phyloP scores from a whole-genome alignment of 2,797 vertebrate species.

The Hydrocynus forskahlii region DNA sequence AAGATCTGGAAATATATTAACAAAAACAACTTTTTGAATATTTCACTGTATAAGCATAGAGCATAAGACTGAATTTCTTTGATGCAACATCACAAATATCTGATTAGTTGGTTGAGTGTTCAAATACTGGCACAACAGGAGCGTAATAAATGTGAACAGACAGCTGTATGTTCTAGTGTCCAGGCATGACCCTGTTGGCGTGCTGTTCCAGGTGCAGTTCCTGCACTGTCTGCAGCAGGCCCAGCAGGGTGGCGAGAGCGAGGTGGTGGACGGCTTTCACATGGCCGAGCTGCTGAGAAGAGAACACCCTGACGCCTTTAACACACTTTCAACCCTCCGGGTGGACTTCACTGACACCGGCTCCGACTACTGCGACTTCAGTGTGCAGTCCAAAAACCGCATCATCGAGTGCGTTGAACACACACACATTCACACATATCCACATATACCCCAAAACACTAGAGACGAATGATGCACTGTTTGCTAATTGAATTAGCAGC shows the following conservation, averaged over 20 bases:
- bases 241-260: conserved; percentile 85
- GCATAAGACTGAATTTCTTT: neutral
- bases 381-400: conserved; percentile 88
- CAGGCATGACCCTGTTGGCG: neutral
- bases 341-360: conserved; percentile 91
- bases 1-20: no score
- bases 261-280: conserved; percentile 91
- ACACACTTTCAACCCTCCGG: conserved; percentile 80
- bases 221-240: conserved; percentile 92
- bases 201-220: conserved; percentile 84
- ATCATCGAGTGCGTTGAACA: conserved; percentile 86
- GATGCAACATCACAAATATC: neutral
- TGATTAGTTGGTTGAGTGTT: neutral
- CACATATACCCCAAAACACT: conserved; percentile 1
- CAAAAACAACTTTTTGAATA: no score
- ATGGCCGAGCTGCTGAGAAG: conserved; percentile 79
- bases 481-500: neutral
- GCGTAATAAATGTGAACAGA: neutral
- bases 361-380: conserved; percentile 91
- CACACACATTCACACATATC: conserved; percentile 23
- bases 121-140: neutral
- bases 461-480: neutral
- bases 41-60: neutral
- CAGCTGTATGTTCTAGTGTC: neutral
- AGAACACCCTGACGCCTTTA: conserved; percentile 85